Conservation (phyloP, 2,888 invertebrate species). For the Alitta virens region DNA sequence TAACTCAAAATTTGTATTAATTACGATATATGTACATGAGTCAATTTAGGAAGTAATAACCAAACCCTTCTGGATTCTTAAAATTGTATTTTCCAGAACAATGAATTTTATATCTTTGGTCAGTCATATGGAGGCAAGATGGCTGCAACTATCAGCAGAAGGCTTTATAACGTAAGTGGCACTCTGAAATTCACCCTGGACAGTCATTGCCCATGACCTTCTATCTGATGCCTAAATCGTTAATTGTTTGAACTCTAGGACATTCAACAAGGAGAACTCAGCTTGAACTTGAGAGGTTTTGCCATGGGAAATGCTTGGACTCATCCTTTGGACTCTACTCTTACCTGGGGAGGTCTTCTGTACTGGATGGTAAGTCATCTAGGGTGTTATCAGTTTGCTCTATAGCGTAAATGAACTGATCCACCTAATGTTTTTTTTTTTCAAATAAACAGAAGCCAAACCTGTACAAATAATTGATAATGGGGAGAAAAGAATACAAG, state of each 20-base stretch:
- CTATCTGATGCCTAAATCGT: not conserved
- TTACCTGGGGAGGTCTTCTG: slow-evolving; percentile 30
- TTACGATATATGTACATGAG: too few species aligned
- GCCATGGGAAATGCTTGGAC: slow-evolving; percentile 38
- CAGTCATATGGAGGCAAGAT: slow-evolving; percentile 36
- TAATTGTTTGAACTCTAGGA: slow-evolving; percentile 1
- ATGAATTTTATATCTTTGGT: slow-evolving; percentile 31
- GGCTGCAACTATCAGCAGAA: slow-evolving; percentile 28
- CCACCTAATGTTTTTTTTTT: too few species aligned
- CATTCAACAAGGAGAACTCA: slow-evolving; percentile 3
- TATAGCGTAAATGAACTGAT: too few species aligned
- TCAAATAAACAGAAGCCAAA: too few species aligned
- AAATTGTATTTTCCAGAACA: slow-evolving; percentile 19
- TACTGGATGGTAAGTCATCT: slow-evolving; percentile 31
- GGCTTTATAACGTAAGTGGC: slow-evolving; percentile 25
- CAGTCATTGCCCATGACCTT: not conserved
- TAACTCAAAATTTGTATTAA: too few species aligned
- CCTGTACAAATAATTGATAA: too few species aligned
- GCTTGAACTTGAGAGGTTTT: slow-evolving; percentile 23
- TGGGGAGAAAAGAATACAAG: too few species aligned
- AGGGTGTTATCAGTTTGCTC: too few species aligned
- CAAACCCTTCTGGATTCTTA: too few species aligned
- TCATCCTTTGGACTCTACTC: slow-evolving; percentile 29
- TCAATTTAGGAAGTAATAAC: too few species aligned
- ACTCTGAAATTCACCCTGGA: not conserved